These are phyloP conservation scores for Cataglyphis hispanica DNA, from an alignment of 1,140 invertebrate genomes.

Conservation along the genomic window DNA sequence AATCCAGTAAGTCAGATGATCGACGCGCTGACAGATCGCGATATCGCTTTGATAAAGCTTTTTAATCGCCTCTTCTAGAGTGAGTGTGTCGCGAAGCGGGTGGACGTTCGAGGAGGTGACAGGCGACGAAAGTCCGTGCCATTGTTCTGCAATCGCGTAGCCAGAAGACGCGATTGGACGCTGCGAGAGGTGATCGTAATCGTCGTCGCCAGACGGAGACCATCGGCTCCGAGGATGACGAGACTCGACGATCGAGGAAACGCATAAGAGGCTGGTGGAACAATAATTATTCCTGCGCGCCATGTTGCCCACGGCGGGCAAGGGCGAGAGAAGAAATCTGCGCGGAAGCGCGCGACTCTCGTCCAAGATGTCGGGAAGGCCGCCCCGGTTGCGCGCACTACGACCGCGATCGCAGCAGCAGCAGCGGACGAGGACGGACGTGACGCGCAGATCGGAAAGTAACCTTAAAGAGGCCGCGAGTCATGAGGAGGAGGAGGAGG, in stretches of 20 bases:
- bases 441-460: slow-evolving; percentile 43
- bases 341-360: slow-evolving; percentile 57
- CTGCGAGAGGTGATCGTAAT: slow-evolving; percentile 3
- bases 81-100: not conserved
- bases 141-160: no score
- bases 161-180: not conserved
- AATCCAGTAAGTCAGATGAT: not conserved
- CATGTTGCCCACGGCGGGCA: slow-evolving; percentile 55
- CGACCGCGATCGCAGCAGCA: slow-evolving; percentile 73
- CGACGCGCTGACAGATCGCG: not conserved
- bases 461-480: slow-evolving; percentile 66
- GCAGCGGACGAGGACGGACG: slow-evolving; percentile 2
- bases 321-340: slow-evolving; percentile 47
- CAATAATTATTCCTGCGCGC: slow-evolving; percentile 31
- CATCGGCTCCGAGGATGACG: not conserved
- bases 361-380: slow-evolving; percentile 74
- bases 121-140: not conserved
- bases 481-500: slow-evolving; percentile 20
- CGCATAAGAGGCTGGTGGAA: slow-evolving; percentile 20
- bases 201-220: not conserved
- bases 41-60: slow-evolving; percentile 30
- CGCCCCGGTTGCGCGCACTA: slow-evolving; percentile 77
- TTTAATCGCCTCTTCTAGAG: slow-evolving; percentile 11
- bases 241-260: not conserved
- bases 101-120: slow-evolving; percentile 1